Conservation (phyloP, 2,888 invertebrate species). For the Frankliniella intonsa region DNA sequence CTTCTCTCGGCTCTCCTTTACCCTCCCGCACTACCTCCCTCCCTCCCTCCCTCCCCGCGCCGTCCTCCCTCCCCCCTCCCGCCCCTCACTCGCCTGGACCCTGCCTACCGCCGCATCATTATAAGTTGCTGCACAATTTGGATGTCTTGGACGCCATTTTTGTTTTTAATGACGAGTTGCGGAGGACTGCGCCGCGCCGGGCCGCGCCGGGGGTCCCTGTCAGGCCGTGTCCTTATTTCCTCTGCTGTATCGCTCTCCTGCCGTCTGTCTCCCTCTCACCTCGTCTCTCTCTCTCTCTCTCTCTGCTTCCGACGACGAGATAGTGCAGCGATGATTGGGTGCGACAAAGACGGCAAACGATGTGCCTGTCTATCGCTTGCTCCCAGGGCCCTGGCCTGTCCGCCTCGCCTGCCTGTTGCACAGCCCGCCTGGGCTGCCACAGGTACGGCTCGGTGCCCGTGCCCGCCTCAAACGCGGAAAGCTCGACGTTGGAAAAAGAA, state of each 20-base stretch:
- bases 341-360: too few relatives aligned
- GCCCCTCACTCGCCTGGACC: background rate
- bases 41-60: background rate
- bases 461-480: too few relatives aligned
- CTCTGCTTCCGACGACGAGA: background rate
- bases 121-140: constrained; percentile 26
- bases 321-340: too few relatives aligned
- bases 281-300: background rate
- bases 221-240: background rate
- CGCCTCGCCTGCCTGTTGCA: too few relatives aligned
- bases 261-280: background rate
- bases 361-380: too few relatives aligned
- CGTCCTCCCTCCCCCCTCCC: background rate
- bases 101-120: constrained; percentile 3
- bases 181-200: background rate
- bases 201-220: background rate
- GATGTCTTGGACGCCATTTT: constrained; percentile 26
- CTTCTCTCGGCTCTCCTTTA: background rate
- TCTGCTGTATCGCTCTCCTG: background rate
- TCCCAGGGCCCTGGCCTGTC: too few relatives aligned
- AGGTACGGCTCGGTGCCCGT: too few relatives aligned
- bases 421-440: too few relatives aligned
- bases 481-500: too few relatives aligned
- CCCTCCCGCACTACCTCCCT: background rate
- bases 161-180: constrained; percentile 15